These are phyloP conservation scores for Illadopsis cleaveri DNA, from an alignment of 2,113 vertebrate genomes.

Conservation along the genomic window DNA sequence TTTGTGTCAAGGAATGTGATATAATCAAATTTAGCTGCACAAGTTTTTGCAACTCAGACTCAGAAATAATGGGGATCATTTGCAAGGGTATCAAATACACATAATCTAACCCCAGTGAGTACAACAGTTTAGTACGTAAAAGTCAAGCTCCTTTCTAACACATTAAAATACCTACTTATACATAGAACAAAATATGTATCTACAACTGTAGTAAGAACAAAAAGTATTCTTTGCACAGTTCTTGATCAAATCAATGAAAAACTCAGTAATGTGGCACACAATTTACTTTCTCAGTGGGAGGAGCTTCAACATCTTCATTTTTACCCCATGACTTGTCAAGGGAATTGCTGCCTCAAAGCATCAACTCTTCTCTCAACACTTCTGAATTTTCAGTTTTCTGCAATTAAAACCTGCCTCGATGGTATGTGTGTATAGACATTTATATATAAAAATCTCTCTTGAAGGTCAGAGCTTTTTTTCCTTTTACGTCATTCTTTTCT, in stretches of 20 bases:
- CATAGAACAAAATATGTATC: neutral
- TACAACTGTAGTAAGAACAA: neutral
- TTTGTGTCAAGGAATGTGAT: neutral
- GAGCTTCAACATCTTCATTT: neutral
- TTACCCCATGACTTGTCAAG: neutral
- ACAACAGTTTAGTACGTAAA: neutral
- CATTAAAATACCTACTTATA: neutral
- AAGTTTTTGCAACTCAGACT: neutral
- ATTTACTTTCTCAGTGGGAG: neutral
- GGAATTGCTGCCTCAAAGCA: neutral
- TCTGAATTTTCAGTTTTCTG: neutral
- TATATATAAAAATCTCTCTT: neutral
- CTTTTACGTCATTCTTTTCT: neutral
- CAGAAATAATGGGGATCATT: neutral
- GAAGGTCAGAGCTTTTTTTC: neutral
- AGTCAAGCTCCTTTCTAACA: neutral
- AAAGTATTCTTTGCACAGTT: neutral
- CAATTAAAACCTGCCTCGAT: neutral
- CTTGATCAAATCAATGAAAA: neutral
- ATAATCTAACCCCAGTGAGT: neutral
- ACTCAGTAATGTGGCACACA: fast-evolving
- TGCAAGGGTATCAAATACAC: neutral
- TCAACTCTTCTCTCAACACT: neutral
- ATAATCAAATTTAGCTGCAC: neutral
- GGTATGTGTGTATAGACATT: neutral